Base-by-base conservation (phyloP, 2,888 invertebrate genomes). In the Rotaria sp. region DNA sequence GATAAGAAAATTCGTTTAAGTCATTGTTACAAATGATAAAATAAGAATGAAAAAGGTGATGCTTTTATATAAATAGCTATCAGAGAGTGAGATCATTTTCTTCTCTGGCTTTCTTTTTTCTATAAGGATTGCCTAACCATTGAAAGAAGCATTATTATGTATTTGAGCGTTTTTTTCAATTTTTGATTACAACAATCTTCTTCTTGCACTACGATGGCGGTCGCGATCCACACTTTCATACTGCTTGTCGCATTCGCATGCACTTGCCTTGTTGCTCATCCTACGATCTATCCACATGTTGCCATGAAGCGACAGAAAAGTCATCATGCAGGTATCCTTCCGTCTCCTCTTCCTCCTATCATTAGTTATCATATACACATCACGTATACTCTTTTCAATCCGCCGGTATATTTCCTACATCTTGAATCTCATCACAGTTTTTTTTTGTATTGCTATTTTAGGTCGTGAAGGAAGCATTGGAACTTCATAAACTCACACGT, bases 281-380 rank as follows among this genome's bases (percentile, higher is more conserved):
- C 75, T 41, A 75, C 75, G 10, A 38, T 41, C 11, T 75, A 75
- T n/a, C 75, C 75, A 26, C 75, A 75, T 75, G 13, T 75, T 75
- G 41, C 26, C 1, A 26, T 41, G 26, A 75, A 38, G 13, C 75
- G 75, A 11, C 7, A 18, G 10, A 41, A 38, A 75, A 10, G 41
- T 3, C 13, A 7, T 11, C 75, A 3, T 75, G 15, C 24, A n/a
- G 26, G 41, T 26, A 24, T 18, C 15, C 41, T 41, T 24, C 75
- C 45, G 0, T 13, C 35, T 7, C 74, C 75, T 41, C 41, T 21
- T 2, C 75, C 75, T 75, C 41, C 41, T 2, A 75, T 75, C n/a
- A 75, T 75, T 26, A 75, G 75, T 45, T 75, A 75, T 75, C 75
- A 75, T 15, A 45, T 75, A 75, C 75, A 75, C 15, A 41, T 75